These are phyloP conservation scores for Cynodonichthys magdalenae DNA, from an alignment of 2,797 vertebrate genomes.

Conservation along the genomic window DNA sequence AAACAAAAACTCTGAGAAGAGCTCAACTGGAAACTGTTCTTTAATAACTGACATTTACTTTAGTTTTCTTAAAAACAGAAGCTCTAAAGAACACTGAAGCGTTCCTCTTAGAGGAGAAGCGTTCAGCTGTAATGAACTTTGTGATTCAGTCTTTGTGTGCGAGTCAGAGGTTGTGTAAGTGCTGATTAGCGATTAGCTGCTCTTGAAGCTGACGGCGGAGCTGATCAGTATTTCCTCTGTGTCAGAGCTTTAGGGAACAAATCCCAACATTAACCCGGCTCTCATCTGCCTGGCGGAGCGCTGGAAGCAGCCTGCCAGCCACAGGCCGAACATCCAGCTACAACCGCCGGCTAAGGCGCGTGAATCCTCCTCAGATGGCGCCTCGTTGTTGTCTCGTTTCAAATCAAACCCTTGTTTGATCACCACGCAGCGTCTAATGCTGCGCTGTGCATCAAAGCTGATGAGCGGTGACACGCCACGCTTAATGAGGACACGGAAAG, in stretches of 20 bases:
- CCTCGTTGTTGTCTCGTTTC: slow-evolving; percentile 67
- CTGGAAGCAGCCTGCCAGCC: slow-evolving; percentile 79
- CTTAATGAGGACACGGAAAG: slow-evolving; percentile 65
- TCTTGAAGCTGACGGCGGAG: slow-evolving; percentile 69
- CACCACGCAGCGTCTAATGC: slow-evolving; percentile 55
- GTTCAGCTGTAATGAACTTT: neutral
- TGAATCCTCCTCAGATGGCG: slow-evolving; percentile 63
- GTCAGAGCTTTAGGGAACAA: slow-evolving; percentile 84
- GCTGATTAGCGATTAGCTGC: slow-evolving; percentile 80
- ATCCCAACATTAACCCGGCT: slow-evolving; percentile 83
- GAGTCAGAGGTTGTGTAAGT: slow-evolving; percentile 63
- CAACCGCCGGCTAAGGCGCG: slow-evolving; percentile 61
- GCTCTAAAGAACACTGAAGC: too few species aligned
- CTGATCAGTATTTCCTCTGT: slow-evolving; percentile 81
- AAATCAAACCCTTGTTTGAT: slow-evolving; percentile 72
- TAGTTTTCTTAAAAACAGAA: too few species aligned
- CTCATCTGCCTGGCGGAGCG: slow-evolving; percentile 81
- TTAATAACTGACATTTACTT: too few species aligned
- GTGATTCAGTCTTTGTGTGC: slow-evolving; percentile 22
- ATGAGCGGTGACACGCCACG: slow-evolving; percentile 64
- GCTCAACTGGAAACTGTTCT: too few species aligned
- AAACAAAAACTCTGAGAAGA: too few species aligned
- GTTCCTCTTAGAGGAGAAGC: too few species aligned
- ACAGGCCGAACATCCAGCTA: slow-evolving; percentile 71
- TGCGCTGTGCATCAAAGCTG: slow-evolving; percentile 66